A percentile compares a stretch with the other conserved stretches of the same genome.
Conservation (phyloP, 2,888 invertebrate genomes). For the Schizaphis graminum region DNA sequence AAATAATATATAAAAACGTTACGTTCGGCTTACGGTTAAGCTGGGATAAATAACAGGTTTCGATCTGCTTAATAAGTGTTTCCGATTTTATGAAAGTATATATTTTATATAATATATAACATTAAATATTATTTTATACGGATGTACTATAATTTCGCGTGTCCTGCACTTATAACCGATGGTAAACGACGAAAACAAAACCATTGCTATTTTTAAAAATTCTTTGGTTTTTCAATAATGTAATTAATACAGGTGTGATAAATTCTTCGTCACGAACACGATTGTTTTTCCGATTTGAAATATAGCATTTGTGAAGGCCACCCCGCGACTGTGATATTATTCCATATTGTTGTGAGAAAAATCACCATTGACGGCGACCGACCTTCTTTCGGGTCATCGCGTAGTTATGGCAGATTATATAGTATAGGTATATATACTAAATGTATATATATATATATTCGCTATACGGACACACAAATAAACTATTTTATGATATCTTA, state of each 20-base stretch:
- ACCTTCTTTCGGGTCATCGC: background rate
- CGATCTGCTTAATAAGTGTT: conserved; percentile 26
- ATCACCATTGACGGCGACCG: background rate
- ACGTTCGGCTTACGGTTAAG: conserved; percentile 30
- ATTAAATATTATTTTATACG: background rate
- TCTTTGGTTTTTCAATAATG: background rate
- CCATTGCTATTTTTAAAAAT: background rate
- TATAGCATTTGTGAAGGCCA: background rate
- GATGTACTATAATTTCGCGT: conserved; percentile 28
- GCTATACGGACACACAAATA: background rate
- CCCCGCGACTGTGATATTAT: background rate
- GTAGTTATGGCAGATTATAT: background rate
- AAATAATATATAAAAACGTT: conserved; percentile 15
- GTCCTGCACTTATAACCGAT: conserved; percentile 13
- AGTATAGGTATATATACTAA: background rate
- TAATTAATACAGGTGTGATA: background rate
- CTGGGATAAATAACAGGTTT: conserved; percentile 38
- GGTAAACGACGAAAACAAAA: background rate
- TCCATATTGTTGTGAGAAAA: background rate
- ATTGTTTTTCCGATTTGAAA: background rate
- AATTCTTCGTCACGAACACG: background rate
- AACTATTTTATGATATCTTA: background rate
- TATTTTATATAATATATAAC: background rate
- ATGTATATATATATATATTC: background rate
- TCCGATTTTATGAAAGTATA: background rate